phyloP scores from a whole-genome alignment of 2,888 invertebrate species.

The Gortyna flavago region DNA sequence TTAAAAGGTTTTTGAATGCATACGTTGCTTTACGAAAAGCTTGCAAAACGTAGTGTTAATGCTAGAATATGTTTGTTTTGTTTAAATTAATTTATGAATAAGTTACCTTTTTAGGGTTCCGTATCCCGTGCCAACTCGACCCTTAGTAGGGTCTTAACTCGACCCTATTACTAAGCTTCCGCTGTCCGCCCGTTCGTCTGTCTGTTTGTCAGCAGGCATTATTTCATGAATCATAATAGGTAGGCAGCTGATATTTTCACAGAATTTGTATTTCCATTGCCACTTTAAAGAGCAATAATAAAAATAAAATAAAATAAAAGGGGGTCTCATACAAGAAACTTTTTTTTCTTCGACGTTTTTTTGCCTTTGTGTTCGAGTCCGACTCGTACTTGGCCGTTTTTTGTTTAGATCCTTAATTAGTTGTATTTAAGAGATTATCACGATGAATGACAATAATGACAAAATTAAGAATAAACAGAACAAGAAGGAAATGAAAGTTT shows the following conservation, averaged over 20 bases:
- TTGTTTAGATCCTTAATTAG: background rate
- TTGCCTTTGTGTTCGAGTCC: too few relatives aligned
- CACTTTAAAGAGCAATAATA: too few relatives aligned
- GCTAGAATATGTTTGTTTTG: background rate
- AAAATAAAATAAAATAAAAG: background rate
- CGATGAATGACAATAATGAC: background rate
- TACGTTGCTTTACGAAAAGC: background rate
- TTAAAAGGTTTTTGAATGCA: background rate
- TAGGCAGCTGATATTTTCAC: background rate
- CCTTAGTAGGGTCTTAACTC: too few relatives aligned
- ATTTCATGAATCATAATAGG: too few relatives aligned
- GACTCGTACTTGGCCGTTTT: background rate
- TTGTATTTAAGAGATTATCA: too few relatives aligned
- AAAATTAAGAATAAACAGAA: conserved; percentile 27
- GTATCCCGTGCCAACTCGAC: background rate
- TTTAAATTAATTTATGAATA: background rate
- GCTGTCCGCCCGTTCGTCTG: background rate
- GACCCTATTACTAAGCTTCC: background rate
- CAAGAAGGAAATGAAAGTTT: conserved; percentile 39
- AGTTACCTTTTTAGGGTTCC: background rate
- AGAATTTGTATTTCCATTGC: background rate
- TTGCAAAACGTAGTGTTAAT: background rate
- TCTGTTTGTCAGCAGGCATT: too few relatives aligned
- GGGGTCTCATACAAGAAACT: too few relatives aligned
- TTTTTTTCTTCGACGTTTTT: too few relatives aligned